Conservation (phyloP, 1,140 invertebrate genomes). For the Pseudomyrmex dendroicus region DNA sequence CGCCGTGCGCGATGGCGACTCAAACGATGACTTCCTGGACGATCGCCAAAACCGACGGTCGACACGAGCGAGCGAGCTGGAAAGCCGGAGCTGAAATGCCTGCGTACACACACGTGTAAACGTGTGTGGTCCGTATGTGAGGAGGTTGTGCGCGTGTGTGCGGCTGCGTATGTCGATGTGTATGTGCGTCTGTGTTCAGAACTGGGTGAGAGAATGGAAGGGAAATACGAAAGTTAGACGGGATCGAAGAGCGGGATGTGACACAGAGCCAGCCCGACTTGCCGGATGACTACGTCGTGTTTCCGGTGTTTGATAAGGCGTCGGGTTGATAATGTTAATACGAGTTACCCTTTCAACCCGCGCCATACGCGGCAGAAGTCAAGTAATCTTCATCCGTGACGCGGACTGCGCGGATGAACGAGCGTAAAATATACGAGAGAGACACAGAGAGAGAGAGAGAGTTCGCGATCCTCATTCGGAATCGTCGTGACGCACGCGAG, state of each 20-base stretch:
- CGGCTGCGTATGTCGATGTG: neutral
- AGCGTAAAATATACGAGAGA: neutral
- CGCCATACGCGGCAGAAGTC: neutral
- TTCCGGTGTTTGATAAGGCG: constrained; percentile 39
- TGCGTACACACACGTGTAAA: neutral
- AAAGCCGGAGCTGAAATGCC: constrained; percentile 41
- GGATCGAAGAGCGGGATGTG: constrained; percentile 19
- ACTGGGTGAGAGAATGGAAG: constrained; percentile 2
- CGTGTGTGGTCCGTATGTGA: too few relatives aligned
- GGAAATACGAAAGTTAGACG: constrained; percentile 52
- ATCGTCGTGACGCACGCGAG: neutral
- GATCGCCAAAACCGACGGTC: constrained; percentile 43
- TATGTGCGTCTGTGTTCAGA: neutral
- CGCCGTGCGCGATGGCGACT: constrained; percentile 49
- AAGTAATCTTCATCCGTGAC: constrained; percentile 20
- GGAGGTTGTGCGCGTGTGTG: neutral
- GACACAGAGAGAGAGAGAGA: neutral
- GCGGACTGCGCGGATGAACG: neutral
- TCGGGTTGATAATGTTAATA: constrained; percentile 8
- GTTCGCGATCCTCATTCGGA: neutral
- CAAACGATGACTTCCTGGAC: constrained; percentile 57
- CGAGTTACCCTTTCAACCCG: neutral
- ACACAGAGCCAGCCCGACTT: neutral
- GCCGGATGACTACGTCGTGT: constrained; percentile 25
- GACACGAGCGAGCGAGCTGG: constrained; percentile 42